Conservation (phyloP, 2,113 vertebrate species). For the Neogale vison region DNA sequence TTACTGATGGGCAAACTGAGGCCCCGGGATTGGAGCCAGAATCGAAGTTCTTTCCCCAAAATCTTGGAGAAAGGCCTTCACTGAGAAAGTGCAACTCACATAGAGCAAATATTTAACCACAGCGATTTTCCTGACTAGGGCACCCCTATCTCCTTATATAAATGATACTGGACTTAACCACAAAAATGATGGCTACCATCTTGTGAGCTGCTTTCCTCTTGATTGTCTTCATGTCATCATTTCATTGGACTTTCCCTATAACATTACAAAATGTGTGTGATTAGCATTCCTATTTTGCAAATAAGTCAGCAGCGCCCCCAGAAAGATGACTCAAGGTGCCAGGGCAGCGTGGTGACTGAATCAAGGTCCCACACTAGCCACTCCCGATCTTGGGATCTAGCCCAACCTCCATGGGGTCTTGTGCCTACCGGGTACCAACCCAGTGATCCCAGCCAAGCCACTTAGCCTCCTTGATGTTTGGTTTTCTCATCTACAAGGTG, state of each 20-base stretch:
- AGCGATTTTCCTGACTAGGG: neutral
- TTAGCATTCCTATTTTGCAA: neutral
- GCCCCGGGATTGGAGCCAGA: neutral
- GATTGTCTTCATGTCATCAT: neutral
- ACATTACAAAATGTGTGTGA: neutral
- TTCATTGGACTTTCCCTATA: neutral
- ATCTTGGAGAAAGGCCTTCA: neutral
- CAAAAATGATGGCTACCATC: neutral
- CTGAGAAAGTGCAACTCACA: accelerated
- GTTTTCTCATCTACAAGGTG: neutral
- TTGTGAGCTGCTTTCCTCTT: neutral
- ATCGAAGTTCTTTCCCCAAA: neutral
- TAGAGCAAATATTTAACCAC: neutral
- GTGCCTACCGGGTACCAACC: neutral
- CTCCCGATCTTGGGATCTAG: neutral
- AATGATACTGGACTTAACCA: neutral
- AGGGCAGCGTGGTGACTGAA: accelerated
- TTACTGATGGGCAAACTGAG: neutral
- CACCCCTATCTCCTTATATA: neutral
- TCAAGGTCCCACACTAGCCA: accelerated
- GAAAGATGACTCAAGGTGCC: neutral
- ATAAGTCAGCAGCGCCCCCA: neutral
- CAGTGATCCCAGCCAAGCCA: neutral
- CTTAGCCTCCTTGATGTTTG: neutral
- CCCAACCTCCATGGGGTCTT: neutral